Conservation (phyloP, 2,888 invertebrate species). For the Laspeyria flexula region DNA sequence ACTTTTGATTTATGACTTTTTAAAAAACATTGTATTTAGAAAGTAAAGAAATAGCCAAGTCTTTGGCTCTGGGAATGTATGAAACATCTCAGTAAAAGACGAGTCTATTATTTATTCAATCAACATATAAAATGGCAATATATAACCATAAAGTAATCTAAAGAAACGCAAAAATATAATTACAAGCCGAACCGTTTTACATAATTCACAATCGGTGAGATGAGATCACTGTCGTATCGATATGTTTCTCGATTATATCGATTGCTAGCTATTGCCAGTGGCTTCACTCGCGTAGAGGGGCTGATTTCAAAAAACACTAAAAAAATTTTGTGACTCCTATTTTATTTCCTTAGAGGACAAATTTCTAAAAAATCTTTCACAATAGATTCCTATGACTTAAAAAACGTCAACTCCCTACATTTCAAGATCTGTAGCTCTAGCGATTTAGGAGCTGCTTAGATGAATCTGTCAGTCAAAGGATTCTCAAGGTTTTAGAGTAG, state of each 20-base stretch:
- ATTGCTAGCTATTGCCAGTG: too few species aligned
- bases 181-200: slow-evolving; percentile 41
- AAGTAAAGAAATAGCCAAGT: slow-evolving; percentile 22
- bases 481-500: too few species aligned
- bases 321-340: too few species aligned
- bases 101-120: slow-evolving; percentile 44
- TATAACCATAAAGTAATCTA: slow-evolving; percentile 40
- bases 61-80: slow-evolving; percentile 11
- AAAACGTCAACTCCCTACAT: too few species aligned
- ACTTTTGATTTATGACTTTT: slow-evolving; percentile 20
- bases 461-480: too few species aligned
- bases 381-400: too few species aligned
- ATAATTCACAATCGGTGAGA: slow-evolving; percentile 47
- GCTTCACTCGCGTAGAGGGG: too few species aligned
- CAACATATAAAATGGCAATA: slow-evolving; percentile 41
- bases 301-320: too few species aligned
- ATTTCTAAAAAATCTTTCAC: too few species aligned
- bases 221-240: slow-evolving; percentile 58
- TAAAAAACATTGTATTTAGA: slow-evolving; percentile 29
- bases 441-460: too few species aligned
- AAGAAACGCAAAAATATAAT: slow-evolving; percentile 42
- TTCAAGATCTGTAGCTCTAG: too few species aligned
- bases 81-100: slow-evolving; percentile 28
- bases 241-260: slow-evolving; percentile 49
- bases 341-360: too few species aligned